Evolutionary conservation across 35 echinoderm and acorn worm species (phyloP), one percentile per base, ranked within the genome.

Genomic region (Apostichopus californicus): DNA sequence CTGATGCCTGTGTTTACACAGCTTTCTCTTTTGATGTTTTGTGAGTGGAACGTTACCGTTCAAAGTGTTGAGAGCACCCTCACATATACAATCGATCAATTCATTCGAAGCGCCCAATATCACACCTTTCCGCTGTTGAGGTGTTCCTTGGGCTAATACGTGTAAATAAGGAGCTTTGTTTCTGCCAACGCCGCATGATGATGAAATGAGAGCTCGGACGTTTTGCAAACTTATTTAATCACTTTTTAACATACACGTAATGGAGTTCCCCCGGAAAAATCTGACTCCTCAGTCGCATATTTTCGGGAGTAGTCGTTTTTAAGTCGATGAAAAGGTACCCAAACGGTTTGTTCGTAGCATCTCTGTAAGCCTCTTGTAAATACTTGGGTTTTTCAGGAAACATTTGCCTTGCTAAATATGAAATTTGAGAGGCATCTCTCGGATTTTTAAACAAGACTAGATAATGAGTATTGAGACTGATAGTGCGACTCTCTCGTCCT

Each of bases 381-480:
- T 93, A 90, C 8, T 89, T 89, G 46, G 73, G 24, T 10, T 89
- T 92, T 21, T 77, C 91, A 3, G 90, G 94, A 21, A 60, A 92
- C 90, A 95, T 92, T 63, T 95, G 94, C 58, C 77, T 63, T 8
- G 94, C 82, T 6, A 93, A 53, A 77, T 95, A 73, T 13, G 83
- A 56, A 53, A 95, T 95, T 93, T 95, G 91, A 9, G 91, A 80
- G 17, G 20, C 65, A 28, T 93, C 94, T 56, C 91, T 60, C 1
- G 94, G 91, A 52, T 95, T 95, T 81, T 93, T 90, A 90, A 93
- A 93, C 2, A 93, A n/a, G 12, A 89, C 61, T 6, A 92, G 18
- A 88, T 96, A 96, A 52, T 96, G 93, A 21, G 90, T 14, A 61
- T 96, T 96, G 7, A 96, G 78, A 86, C 93, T 94, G 23, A 94